Conservation (phyloP, 2,797 vertebrate species). For the Dicrostonyx torquatus region DNA sequence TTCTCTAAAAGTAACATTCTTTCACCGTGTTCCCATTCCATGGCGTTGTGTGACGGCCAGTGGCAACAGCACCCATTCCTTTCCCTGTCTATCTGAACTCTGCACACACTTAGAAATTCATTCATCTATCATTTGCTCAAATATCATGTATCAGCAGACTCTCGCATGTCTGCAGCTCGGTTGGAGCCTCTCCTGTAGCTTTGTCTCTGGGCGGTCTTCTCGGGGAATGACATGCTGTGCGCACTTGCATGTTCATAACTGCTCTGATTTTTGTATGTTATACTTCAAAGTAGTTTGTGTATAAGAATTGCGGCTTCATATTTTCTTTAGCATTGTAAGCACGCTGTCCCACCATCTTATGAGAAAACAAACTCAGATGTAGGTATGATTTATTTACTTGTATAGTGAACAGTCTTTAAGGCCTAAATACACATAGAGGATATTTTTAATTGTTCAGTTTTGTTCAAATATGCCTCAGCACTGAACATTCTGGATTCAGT, state of each 20-base stretch:
- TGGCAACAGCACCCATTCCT: neutral
- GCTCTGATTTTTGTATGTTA: slow-evolving; percentile 23
- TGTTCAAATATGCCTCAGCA: neutral
- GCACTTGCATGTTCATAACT: neutral
- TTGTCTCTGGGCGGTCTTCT: neutral
- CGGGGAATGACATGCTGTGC: neutral
- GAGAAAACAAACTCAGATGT: neutral
- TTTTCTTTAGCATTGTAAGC: slow-evolving; percentile 12
- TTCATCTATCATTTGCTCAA: neutral
- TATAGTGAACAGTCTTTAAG: neutral
- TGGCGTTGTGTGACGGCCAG: neutral
- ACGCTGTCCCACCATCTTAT: neutral
- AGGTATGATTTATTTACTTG: slow-evolving; percentile 33
- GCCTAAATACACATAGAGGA: neutral
- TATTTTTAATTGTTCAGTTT: neutral
- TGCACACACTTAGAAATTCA: neutral
- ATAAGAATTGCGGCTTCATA: neutral
- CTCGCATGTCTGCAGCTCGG: neutral
- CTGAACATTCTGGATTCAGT: neutral
- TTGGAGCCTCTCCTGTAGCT: neutral
- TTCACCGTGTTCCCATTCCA: neutral
- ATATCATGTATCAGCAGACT: neutral
- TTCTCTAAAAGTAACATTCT: slow-evolving; percentile 1
- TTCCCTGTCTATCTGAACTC: neutral
- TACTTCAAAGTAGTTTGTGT: slow-evolving; percentile 14